These are phyloP conservation scores for Porites australiensis DNA, from an alignment of 64 coral and sea anemone genomes.

Conservation along the genomic window DNA sequence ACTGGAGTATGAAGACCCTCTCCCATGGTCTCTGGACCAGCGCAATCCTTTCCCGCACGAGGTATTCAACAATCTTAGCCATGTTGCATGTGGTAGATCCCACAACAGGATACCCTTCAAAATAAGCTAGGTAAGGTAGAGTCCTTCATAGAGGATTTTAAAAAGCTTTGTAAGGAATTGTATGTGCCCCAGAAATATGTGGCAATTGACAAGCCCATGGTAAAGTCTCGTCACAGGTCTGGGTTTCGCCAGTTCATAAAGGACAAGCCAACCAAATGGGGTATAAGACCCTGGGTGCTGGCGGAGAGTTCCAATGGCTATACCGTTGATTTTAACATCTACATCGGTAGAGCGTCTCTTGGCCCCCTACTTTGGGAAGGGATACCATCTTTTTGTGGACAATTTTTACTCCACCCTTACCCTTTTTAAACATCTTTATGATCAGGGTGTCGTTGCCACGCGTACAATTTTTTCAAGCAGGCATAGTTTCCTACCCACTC, in stretches of 20 bases:
- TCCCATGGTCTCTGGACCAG: no score
- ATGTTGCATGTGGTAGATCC: conserved; percentile 73
- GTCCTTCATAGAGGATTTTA: neutral
- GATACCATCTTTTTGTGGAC: conserved; percentile 55
- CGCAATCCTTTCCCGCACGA: no score
- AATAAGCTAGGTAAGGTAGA: conserved; percentile 56
- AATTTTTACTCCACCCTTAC: conserved; percentile 49
- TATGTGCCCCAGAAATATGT: conserved; percentile 60
- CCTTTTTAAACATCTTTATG: conserved; percentile 49
- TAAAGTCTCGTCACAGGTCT: no score
- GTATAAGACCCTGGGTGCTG: no score
- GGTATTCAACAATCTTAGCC: neutral
- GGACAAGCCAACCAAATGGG: no score
- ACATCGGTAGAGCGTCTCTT: neutral
- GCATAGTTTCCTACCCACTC: neutral
- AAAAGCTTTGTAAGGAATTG: conserved; percentile 23
- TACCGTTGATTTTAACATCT: no score
- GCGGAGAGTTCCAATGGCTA: no score
- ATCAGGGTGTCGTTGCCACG: conserved; percentile 3
- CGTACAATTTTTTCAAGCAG: neutral
- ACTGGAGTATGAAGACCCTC: no score
- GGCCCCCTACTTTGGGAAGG: neutral
- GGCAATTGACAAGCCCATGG: neutral
- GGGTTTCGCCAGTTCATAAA: no score
- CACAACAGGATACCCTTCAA: neutral